Evolutionary conservation across 2,113 vertebrate genomes (phyloP), one percentile per base, ranked within the genome.

Genomic region (Atractosteus spatula): DNA sequence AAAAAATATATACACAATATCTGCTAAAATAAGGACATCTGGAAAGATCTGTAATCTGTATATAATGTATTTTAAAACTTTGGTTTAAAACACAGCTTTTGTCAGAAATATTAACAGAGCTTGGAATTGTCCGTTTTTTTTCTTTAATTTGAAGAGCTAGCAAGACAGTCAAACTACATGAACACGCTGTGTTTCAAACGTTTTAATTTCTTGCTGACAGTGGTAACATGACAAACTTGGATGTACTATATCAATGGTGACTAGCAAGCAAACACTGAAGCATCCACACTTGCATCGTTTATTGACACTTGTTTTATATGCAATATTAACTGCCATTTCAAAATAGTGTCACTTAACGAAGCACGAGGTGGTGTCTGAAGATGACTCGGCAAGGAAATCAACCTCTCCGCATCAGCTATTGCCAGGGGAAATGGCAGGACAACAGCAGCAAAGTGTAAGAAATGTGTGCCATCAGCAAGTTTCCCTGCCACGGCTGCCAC

Each of bases 271-370:
- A 17, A 56, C 55, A 3, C 44, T 66, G 51, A 51, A 45, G 65
- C 73, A 61, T 70, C 44, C 57, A 68, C 55, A 41, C 71, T 72
- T 51, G 71, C 66, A 68, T 59, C 47, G 55, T 77, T 74, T 69
- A 42, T 67, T 83, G 71, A 71, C 75, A 69, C 73, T 72, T 82
- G 76, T 72, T 69, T 70, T 55, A 66, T 68, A 71, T 81, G 74
- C 81, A 70, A 70, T 86, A 76, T 77, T 79, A 82, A 83, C 76
- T 86, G 80, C 84, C 76, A n/a, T 86, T 86, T 86, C 81, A 81
- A 83, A 84, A 76, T 82, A 86, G 84, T 86, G 84, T 84, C 84
- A 86, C 84, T 82, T 86, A 86, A 82, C 80, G 84, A 86, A 86
- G 84, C 82, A 84, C 77, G 84, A 86, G 75, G 84, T 74, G 77